Evolutionary conservation across 2,113 vertebrate genomes (phyloP), one percentile per base, ranked within the genome.

Genomic region (Callaeas wilsoni): DNA sequence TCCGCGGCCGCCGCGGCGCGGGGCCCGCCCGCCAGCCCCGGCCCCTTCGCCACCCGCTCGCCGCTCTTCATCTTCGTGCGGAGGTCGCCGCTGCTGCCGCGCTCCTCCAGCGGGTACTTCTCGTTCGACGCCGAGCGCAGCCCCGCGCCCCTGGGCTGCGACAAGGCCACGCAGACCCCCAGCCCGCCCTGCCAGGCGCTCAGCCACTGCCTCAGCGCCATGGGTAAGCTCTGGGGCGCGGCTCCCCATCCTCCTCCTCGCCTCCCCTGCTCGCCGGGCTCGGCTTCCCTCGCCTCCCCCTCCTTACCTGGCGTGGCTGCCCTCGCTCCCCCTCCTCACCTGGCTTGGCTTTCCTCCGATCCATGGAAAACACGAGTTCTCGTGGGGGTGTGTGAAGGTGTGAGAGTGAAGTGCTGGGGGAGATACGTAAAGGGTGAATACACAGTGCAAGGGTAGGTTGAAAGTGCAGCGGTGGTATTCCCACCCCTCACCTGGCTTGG

Each of bases 71-170:
- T 98, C 96, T 97, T 98, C 94, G 96, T 98, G 87, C 97, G 98
- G 98, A 97, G 98, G 95, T 97, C 98, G 69, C 97, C 98, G 87
- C 96, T 98, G 92, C 94, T 98, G 91, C 98, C 98, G 84, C 98
- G 98, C 92, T 98, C 98, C 53, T 99, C 99, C 97, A 99, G 99
- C 94, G 99, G 99, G 85, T 99, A 99, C 98, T 99, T 99, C 98
- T 99, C 99, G 94, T 98, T 98, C 96, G 99, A 99, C 92, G 95
- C 98, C 92, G 98, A 99, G 96, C 99, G 98, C 94, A 98, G 97
- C 97, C 98, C 99, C 50, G 98, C 97, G 76, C 97, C 98, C 96
- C 98, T 98, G 94, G 96, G 98, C 97, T 98, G 99, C 94, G 98
- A 98, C 95, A 98, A 98, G 96, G 97, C 98, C 73, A 99, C 99